These are phyloP conservation scores for Gymnocephalus cernua DNA, from an alignment of 2,113 vertebrate species.

Conservation along the genomic window DNA sequence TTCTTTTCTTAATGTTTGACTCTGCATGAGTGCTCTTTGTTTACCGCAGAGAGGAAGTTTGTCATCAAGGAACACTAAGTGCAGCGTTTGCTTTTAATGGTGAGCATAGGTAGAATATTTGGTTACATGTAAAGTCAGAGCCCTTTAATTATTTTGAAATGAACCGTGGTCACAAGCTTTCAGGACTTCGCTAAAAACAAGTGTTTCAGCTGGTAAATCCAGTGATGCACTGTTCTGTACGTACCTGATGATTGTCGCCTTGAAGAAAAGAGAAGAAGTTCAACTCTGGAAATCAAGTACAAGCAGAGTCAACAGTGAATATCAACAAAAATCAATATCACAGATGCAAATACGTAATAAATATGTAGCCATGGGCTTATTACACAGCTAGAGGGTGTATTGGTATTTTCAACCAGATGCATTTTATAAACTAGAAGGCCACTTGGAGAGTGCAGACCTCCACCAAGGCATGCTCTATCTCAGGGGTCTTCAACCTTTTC, in stretches of 20 bases:
- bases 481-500: too few species aligned
- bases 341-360: not conserved
- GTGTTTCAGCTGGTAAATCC: not conserved
- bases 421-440: not conserved
- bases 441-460: too few species aligned
- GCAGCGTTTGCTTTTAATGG: not conserved
- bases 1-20: not conserved
- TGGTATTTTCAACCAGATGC: not conserved
- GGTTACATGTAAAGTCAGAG: not conserved
- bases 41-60: not conserved
- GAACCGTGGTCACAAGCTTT: not conserved
- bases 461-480: too few species aligned
- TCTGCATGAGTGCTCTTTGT: not conserved
- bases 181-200: not conserved
- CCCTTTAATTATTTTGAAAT: not conserved
- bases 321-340: not conserved
- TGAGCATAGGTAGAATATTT: not conserved
- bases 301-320: slow-evolving; percentile 25
- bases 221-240: slow-evolving; percentile 35
- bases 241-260: slow-evolving; percentile 99
- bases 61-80: not conserved
- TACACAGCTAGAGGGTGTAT: not conserved
- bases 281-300: slow-evolving; percentile 87
- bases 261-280: slow-evolving; percentile 99
- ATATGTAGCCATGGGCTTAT: not conserved